Conservation (phyloP, 2,797 vertebrate genomes). For the Phataginus tricuspis region DNA sequence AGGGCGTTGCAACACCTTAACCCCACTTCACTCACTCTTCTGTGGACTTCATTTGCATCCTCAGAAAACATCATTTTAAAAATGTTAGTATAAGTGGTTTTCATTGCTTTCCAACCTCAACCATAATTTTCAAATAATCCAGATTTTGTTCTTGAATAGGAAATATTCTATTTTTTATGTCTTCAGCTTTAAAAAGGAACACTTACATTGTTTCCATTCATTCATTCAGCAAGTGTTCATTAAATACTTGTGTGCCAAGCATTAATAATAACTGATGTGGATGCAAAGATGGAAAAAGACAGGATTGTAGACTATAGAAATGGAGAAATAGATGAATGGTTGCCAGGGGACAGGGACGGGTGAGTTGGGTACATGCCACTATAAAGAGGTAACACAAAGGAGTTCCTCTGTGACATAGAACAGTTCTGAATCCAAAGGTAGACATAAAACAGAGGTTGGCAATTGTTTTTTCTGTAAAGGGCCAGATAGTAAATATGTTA, state of each 20-base stretch:
- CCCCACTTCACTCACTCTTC: not conserved
- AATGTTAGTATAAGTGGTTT: not conserved
- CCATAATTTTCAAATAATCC: constrained; percentile 13
- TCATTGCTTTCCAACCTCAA: constrained; percentile 13
- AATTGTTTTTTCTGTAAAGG: not conserved
- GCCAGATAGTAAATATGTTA: not conserved
- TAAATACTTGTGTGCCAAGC: not conserved
- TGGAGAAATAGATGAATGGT: not conserved
- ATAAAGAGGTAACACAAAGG: not conserved
- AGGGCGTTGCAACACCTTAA: not conserved
- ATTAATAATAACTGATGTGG: not conserved
- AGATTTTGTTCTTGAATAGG: constrained; percentile 16
- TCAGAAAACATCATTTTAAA: constrained; percentile 24
- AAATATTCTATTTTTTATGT: not conserved
- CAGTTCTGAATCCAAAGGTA: not conserved
- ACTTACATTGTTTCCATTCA: constrained; percentile 1
- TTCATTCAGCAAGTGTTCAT: constrained; percentile 14
- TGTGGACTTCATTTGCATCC: not conserved
- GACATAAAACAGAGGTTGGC: not conserved
- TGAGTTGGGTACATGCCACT: not conserved
- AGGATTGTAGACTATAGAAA: not conserved
- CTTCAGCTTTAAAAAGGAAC: not conserved
- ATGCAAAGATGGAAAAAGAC: not conserved
- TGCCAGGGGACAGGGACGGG: not conserved
- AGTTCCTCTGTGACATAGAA: not conserved